These are phyloP conservation scores for Galemys pyrenaicus DNA, from an alignment of 2,113 vertebrate genomes.

Conservation along the genomic window DNA sequence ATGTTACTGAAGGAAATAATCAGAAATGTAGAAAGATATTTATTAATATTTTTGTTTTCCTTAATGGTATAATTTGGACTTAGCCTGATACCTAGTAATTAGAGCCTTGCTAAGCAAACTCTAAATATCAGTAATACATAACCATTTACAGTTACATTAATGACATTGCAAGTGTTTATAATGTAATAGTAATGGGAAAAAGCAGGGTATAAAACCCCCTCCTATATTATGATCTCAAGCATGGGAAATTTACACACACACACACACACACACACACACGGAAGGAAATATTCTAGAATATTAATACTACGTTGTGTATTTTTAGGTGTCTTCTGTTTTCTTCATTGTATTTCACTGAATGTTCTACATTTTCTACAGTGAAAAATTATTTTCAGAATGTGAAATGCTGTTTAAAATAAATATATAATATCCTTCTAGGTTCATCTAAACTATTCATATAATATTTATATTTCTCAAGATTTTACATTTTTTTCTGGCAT, in stretches of 20 bases:
- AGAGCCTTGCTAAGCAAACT: slow-evolving; percentile 38
- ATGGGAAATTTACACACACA: neutral
- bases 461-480: neutral
- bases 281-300: neutral
- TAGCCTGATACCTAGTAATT: neutral
- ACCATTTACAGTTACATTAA: neutral
- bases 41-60: neutral
- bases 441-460: neutral
- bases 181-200: neutral
- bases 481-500: neutral
- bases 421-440: neutral
- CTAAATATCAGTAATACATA: neutral
- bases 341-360: neutral
- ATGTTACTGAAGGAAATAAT: neutral
- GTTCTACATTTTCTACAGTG: slow-evolving; percentile 20
- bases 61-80: neutral
- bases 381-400: neutral
- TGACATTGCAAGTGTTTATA: neutral
- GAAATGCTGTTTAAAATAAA: neutral
- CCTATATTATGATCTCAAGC: neutral
- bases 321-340: neutral
- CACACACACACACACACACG: neutral
- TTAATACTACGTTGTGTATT: neutral
- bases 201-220: neutral
- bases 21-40: neutral